Base-by-base conservation (phyloP, 1,140 invertebrate species). In the Eumeta japonica region DNA sequence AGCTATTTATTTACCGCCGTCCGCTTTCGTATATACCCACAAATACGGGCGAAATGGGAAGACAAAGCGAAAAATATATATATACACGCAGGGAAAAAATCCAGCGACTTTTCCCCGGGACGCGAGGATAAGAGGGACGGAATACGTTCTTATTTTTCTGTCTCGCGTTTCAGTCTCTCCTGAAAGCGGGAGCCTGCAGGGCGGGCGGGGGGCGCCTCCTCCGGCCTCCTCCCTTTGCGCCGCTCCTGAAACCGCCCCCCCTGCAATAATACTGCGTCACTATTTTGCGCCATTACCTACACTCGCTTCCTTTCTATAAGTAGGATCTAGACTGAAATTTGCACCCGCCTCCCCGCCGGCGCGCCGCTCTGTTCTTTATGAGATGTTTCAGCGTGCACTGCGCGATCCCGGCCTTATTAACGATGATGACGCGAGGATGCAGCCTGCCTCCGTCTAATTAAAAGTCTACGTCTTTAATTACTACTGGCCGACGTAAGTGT, bases 231-330 rank as follows among this genome's bases (percentile, higher is more conserved):
- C n/a, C n/a, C n/a, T n/a, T n/a, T n/a, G n/a, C n/a, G n/a, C n/a
- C n/a, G n/a, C n/a, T n/a, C n/a, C n/a, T n/a, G n/a, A n/a, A n/a
- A n/a, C n/a, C n/a, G 5, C 20, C 20, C 66, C 61, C 63, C 56
- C 64, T 70, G 70, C 70, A 74, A 74, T 74, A 74, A 74, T 74
- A 74, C 70, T 71, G 70, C 70, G 70, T 74, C 70, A 74, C 70
- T 74, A 74, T 74, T 74, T 74, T 74, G 70, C 70, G 65, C 70
- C 70, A 74, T 73, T 73, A 73, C 68, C 65, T 71, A 71, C 68
- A 73, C 68, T 73, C 56, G 63, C 66, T 71, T 71, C 62, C 64
- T 67, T 73, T 68, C 64, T 71, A 71, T 70, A 70, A 73, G 66
- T 62, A 70, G 57, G n/a, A n/a, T n/a, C n/a, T 7, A 24, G 20